phyloP scores from a whole-genome alignment of 2,797 vertebrate genomes.

The Acanthiza pusilla region DNA sequence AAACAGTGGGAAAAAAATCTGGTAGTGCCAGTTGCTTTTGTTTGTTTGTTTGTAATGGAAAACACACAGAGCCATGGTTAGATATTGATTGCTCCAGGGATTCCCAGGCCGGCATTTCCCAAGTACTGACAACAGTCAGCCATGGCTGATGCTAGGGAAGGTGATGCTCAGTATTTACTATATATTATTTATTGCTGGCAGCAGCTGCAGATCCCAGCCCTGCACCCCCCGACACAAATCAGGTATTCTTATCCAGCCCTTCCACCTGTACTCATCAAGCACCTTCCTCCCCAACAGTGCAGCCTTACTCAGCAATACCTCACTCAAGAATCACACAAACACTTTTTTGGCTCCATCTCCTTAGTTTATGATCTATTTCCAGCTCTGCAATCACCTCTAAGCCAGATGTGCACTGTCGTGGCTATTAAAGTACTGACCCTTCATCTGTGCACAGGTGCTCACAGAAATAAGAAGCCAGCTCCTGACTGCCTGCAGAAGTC shows the following conservation, averaged over 20 bases:
- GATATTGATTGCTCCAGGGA: not conserved
- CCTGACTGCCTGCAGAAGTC: not conserved
- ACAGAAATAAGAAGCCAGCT: not conserved
- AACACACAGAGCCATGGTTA: not conserved
- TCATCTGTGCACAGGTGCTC: not conserved
- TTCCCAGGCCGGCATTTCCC: not conserved
- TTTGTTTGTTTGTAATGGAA: not conserved
- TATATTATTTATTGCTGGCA: not conserved
- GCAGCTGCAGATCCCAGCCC: not conserved
- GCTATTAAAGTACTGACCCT: not conserved
- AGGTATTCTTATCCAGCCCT: not conserved
- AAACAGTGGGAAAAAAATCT: not conserved
- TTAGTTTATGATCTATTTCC: not conserved
- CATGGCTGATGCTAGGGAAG: not conserved
- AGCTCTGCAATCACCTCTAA: not conserved
- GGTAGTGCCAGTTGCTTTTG: accelerated
- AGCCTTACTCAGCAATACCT: not conserved
- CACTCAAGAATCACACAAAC: not conserved
- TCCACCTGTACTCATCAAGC: not conserved
- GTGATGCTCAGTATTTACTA: not conserved
- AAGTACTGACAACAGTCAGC: not conserved
- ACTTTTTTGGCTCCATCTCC: not conserved
- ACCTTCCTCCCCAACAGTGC: too few relatives aligned
- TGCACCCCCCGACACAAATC: not conserved
- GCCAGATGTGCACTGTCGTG: not conserved